Evolutionary conservation across 1,140 invertebrate genomes (phyloP).

Genomic region (Drosophila leontia): DNA sequence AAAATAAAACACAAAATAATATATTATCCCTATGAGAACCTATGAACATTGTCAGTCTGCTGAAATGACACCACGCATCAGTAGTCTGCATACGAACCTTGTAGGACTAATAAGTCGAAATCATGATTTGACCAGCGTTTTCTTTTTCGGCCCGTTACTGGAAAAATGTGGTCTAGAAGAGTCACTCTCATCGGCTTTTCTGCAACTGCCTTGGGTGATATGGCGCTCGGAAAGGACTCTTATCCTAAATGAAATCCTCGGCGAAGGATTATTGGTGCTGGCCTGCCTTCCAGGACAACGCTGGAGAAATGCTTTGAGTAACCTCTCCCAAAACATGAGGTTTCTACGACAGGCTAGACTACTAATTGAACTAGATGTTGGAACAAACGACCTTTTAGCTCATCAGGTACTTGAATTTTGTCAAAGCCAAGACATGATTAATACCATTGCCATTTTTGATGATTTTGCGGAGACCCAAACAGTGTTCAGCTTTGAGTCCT

Average conservation of each 20-base stretch:
- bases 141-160: conserved; percentile 6
- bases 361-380: conserved; percentile 40
- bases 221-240: conserved; percentile 21
- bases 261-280: conserved; percentile 34
- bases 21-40: background rate
- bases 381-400: conserved; percentile 9
- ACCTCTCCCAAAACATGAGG: conserved; percentile 12
- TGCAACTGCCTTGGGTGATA: conserved; percentile 1
- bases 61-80: background rate
- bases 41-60: background rate
- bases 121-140: background rate
- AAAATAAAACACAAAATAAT: background rate
- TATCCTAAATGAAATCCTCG: conserved; percentile 15
- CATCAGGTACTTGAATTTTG: conserved; percentile 24
- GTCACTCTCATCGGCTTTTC: background rate
- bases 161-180: conserved; percentile 9
- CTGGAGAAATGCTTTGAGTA: conserved; percentile 24
- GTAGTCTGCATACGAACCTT: background rate
- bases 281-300: conserved; percentile 44
- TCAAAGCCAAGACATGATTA: conserved; percentile 40
- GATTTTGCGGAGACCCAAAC: conserved; percentile 21
- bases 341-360: conserved; percentile 43
- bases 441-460: conserved; percentile 23
- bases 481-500: conserved; percentile 39
- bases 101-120: background rate